Evolutionary conservation across 2,113 vertebrate species (phyloP).

Genomic region (Apeltes quadracus): DNA sequence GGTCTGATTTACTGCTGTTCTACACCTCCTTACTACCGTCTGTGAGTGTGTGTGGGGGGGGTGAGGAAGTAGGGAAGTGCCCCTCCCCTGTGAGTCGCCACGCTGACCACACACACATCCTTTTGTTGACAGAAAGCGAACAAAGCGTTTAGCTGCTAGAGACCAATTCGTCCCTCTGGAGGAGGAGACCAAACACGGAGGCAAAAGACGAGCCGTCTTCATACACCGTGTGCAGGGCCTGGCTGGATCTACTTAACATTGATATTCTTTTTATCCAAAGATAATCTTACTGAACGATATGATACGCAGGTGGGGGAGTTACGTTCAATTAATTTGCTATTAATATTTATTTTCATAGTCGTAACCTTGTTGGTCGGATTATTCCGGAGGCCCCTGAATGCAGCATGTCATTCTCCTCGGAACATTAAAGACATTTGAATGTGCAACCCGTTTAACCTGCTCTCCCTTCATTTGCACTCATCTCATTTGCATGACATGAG

Average conservation of each 20-base stretch:
- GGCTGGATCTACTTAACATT: background rate
- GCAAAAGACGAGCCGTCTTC: background rate
- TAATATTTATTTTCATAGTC: background rate
- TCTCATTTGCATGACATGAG: too few species aligned
- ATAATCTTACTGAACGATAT: background rate
- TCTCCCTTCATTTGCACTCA: too few species aligned
- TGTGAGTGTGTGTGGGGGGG: background rate
- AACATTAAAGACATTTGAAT: background rate
- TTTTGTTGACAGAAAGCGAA: background rate
- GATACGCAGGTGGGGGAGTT: too few species aligned
- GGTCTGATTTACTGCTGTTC: conserved; percentile 20
- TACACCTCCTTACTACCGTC: background rate
- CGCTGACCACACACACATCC: background rate
- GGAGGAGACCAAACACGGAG: background rate
- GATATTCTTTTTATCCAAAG: background rate
- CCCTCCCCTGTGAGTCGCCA: conserved; percentile 16
- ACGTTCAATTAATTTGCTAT: too few species aligned
- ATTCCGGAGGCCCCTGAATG: background rate
- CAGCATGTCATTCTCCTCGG: background rate
- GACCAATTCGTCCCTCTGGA: background rate
- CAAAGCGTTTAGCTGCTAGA: background rate
- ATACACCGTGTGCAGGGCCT: too few species aligned
- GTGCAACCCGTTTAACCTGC: background rate
- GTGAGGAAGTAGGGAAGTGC: conserved; percentile 31
- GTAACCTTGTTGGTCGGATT: background rate